Base-by-base conservation (phyloP, 2,113 vertebrate species). In the Seriola aureovittata region DNA sequence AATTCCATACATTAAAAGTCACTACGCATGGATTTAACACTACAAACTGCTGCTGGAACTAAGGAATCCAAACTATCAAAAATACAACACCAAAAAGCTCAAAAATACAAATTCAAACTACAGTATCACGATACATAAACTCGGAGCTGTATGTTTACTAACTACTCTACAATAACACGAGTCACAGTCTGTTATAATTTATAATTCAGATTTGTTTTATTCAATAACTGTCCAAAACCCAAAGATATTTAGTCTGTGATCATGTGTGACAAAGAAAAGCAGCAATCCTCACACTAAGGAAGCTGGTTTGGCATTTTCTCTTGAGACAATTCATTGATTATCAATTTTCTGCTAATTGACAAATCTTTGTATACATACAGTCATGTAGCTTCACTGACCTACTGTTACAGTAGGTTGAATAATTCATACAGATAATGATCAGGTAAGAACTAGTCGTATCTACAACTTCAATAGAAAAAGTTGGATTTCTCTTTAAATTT, bases 111-210 rank as follows among this genome's bases (percentile, higher is more conserved):
- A 67, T 69, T 58, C 17, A 75, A 57, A 57, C 57, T 78, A 67
- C 36, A 32, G 36, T 16, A 44, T 5, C 23, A 54, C 48, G 34
- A 62, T 54, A 52, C 23, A 80, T 19, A 60, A 72, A 80, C 5
- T 78, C 8, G 66, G 9, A 58, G 12, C 10, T 71, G n/a, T 68
- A 19, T 63, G 52, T 67, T 71, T 60, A 29, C 62, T 40, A 62
- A 58, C 65, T 55, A 44, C 73, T 63, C 50, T 38, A 72, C 58
- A 63, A 8, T 17, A 63, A 34, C n/a, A 66, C 63, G 62, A 65
- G 32, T 71, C 16, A 68, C 67, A 21, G 32, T 23, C 23, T 25
- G 12, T 42, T 58, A 16, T 52, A 57, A 29, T 73, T 42, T 67
- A 42, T 67, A 13, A 72, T 42, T 42, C 40, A 42, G 40, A 42